Base-by-base conservation (phyloP, 2,888 invertebrate genomes). In the Coleophora flavipennella region DNA sequence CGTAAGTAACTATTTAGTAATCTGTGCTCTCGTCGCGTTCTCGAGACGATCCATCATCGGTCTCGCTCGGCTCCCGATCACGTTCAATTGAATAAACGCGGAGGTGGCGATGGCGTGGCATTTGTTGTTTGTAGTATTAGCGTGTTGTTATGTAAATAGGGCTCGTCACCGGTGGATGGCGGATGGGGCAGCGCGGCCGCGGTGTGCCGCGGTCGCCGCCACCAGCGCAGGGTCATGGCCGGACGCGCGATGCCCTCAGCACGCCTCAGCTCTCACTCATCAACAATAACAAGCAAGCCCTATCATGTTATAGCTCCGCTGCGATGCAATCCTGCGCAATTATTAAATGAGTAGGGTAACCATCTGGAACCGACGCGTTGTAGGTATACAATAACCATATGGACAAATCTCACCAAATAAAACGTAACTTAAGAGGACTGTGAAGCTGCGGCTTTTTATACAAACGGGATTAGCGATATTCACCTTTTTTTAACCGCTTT, bases 71-170 rank as follows among this genome's bases (percentile, higher is more conserved):
- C 59, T 63, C 66, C 68, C 69, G 71, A 74, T 75, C 65, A 63
- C 49, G 52, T 64, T 76, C 77, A 79, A 80, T 79, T 79, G 80
- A 75, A 78, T 78, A 78, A 79, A 75, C 63, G 67, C 62, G 57
- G 56, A 55, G 67, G 59, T 66, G 67, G 59, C 60, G 62, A 50
- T 54, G 14, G 27, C 35, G 39, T 20, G 35, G 35, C 13, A 28
- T 37, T 61, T 51, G 53, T 54, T 57, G 64, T 64, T 62, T 62
- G 56, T 56, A 57, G 59, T 58, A 57, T 51, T 32, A 55, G 59
- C 57, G 57, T 59, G 62, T 67, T 74, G 72, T 74, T 69, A 72
- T 70, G 74, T 75, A 69, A 72, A 74, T 73, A 67, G 54, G 58
- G 50, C 20, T 6, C 6, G 20, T 20, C 20, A 6, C 20, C 20